Evolutionary conservation across 1,140 invertebrate species (phyloP).

Genomic region (Drosophila varians): DNA sequence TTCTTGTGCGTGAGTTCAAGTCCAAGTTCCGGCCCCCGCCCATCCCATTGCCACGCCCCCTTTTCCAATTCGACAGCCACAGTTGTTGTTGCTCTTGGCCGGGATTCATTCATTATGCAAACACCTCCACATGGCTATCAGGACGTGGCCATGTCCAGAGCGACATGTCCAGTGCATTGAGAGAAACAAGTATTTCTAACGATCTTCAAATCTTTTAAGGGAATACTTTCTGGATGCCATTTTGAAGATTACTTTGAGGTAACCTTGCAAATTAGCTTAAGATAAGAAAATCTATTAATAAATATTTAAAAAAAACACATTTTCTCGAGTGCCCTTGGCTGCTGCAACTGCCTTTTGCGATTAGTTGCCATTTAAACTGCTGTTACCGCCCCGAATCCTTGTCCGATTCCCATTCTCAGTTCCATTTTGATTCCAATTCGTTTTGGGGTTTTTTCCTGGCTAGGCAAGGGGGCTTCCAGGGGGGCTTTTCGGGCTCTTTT

Average conservation of each 20-base stretch:
- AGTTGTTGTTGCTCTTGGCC: conserved; percentile 49
- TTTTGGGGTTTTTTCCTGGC: conserved; percentile 10
- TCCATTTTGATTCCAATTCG: conserved; percentile 42
- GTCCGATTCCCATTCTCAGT: conserved; percentile 23
- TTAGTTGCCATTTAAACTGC: conserved; percentile 81
- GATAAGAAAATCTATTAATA: no score
- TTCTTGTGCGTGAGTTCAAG: conserved; percentile 56
- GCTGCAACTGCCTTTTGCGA: conserved; percentile 58
- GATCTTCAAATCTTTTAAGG: no score
- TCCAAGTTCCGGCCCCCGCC: not conserved
- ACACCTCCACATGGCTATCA: conserved; percentile 69
- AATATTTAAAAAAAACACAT: not conserved
- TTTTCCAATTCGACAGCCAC: conserved; percentile 53
- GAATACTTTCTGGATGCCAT: not conserved
- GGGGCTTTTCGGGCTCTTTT: not conserved
- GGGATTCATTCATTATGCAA: conserved; percentile 74
- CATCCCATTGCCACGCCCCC: not conserved
- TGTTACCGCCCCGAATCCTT: conserved; percentile 49
- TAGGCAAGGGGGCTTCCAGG: not conserved
- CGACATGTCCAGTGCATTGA: not conserved
- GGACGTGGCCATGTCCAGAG: conserved; percentile 46
- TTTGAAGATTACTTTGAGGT: not conserved
- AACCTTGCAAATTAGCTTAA: no score
- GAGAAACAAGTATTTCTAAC: not conserved
- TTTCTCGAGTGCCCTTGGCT: conserved; percentile 3